phyloP scores from a whole-genome alignment of 1,140 invertebrate genomes.

The Lasaia peninsularis region DNA sequence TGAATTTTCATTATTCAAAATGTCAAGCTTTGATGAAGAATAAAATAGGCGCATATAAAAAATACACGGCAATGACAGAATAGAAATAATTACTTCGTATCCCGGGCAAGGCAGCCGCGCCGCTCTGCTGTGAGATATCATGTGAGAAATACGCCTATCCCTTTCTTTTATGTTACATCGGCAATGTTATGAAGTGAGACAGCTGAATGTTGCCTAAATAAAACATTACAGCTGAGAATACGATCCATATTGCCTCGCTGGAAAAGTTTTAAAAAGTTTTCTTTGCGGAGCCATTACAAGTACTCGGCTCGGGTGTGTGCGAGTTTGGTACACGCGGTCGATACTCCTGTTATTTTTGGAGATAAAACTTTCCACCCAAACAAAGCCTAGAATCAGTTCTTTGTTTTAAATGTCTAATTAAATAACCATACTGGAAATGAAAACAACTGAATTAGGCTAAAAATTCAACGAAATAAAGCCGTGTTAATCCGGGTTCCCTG shows the following conservation, averaged over 20 bases:
- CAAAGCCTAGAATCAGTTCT: constrained; percentile 4
- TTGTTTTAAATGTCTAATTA: constrained; percentile 17
- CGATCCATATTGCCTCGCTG: constrained; percentile 78
- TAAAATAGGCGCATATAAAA: constrained; percentile 61
- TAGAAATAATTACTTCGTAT: constrained; percentile 76
- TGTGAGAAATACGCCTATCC: constrained; percentile 46
- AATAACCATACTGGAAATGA: too few species aligned
- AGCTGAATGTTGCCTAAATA: constrained; percentile 70
- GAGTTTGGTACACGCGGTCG: constrained; percentile 63
- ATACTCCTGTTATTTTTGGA: constrained; percentile 46
- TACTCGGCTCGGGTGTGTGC: constrained; percentile 60
- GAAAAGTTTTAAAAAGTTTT: constrained; percentile 79
- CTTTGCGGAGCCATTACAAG: constrained; percentile 78
- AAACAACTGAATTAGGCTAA: too few species aligned
- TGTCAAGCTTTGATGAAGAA: constrained; percentile 38
- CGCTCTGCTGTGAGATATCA: constrained; percentile 35
- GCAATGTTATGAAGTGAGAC: constrained; percentile 44
- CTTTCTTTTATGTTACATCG: constrained; percentile 29
- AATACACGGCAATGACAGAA: constrained; percentile 74
- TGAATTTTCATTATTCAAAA: constrained; percentile 8
- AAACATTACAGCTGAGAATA: constrained; percentile 75
- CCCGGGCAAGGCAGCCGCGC: constrained; percentile 67
- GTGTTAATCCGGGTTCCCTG: too few species aligned
- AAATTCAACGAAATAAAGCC: too few species aligned
- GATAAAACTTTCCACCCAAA: constrained; percentile 25